Evolutionary conservation across 2,113 vertebrate species (phyloP).

Genomic region (Pao palembangensis): DNA sequence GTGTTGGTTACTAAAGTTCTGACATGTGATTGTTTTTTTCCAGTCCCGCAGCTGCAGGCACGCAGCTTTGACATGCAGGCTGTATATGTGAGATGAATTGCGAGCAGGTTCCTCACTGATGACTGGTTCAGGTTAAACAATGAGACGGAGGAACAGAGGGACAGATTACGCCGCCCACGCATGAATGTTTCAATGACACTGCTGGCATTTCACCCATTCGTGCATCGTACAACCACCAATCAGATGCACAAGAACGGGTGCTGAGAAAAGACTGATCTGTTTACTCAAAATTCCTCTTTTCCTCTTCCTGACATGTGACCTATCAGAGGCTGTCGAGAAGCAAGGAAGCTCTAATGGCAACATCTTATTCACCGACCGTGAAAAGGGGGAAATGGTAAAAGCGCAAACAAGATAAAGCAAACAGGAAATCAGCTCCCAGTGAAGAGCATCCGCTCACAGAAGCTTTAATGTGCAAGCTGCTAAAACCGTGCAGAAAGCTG

Average conservation of each 20-base stretch:
- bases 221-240: not conserved
- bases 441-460: slow-evolving; percentile 42
- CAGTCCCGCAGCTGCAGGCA: no score
- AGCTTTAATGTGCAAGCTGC: slow-evolving; percentile 25
- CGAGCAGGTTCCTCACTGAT: no score
- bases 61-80: no score
- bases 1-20: no score
- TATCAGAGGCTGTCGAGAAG: slow-evolving; percentile 46
- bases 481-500: slow-evolving; percentile 3
- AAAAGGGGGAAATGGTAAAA: slow-evolving; percentile 63
- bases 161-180: no score
- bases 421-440: slow-evolving; percentile 68
- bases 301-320: slow-evolving; percentile 62
- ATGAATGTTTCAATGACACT: no score
- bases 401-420: slow-evolving; percentile 63
- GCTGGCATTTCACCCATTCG: not conserved
- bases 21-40: no score
- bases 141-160: no score
- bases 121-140: no score
- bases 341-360: slow-evolving; percentile 46
- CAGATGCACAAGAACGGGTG: not conserved
- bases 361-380: slow-evolving; percentile 55
- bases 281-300: slow-evolving; percentile 52
- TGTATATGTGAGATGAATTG: no score
- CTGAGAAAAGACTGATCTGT: slow-evolving; percentile 50